Evolutionary conservation across 2,797 vertebrate genomes (phyloP), one percentile per base, ranked within the genome.

Genomic region (Poliocrania exsul): DNA sequence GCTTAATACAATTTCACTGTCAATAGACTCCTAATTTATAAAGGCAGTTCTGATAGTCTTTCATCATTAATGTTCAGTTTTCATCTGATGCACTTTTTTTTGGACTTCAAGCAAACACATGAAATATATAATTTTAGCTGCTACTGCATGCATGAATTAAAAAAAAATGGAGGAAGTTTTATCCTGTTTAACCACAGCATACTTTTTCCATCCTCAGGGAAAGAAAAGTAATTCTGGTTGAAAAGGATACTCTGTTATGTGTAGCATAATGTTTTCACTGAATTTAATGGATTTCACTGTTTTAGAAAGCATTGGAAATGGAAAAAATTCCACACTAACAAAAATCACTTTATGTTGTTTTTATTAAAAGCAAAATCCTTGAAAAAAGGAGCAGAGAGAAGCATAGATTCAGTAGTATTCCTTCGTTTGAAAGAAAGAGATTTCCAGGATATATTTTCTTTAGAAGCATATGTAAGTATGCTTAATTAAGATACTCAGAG

Each of bases 201-300:
- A 92, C 89, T 94, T 96, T 94, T 94, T 88, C 92, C 33, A 85
- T 93, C 88, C 88, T 94, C 29, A 40, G 82, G 83, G 88, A 51
- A 58, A 88, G 92, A 80, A 93, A 69, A 84, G 46, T 74, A 90
- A 94, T 90, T 90, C 40, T 88, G 53, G 46, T 93, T 96, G 94
- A 97, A 97, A 97, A 96, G 72, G 38, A 91, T 94, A 96, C 88
- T 95, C 87, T 97, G 51, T 94, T 96, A 81, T 79, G 42, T 94
- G 71, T 94, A 93, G 72, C 75, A 96, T 97, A 95, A 96, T 84
- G 82, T 97, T 96, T 97, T 95, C 88, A 97, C 77, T 93, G 77
- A 93, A 79, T 92, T 95, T 82, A 94, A 49, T 71, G 44, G 40
- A 66, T 90, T 95, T 93, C 65, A 60, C 92, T 96, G 46, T 95